These are phyloP conservation scores for Enteromius thamalakanensis DNA, from an alignment of 2,797 vertebrate species.

Conservation along the genomic window DNA sequence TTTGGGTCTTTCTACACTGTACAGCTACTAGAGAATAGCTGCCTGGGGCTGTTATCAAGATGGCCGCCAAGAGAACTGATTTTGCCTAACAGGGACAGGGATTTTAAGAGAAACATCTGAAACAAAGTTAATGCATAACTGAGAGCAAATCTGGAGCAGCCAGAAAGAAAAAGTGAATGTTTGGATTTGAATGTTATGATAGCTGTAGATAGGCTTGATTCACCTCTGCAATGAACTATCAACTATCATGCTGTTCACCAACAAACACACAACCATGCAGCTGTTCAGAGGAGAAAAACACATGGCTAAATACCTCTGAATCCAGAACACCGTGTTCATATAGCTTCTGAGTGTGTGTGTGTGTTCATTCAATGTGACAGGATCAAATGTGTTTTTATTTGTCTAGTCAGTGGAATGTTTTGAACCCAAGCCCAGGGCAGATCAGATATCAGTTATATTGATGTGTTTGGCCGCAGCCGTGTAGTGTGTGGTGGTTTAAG, in stretches of 20 bases:
- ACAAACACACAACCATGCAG: slow-evolving; percentile 38
- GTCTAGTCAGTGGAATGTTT: slow-evolving; percentile 42
- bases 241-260: slow-evolving; percentile 37
- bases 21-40: slow-evolving; percentile 4
- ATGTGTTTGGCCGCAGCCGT: slow-evolving; percentile 59
- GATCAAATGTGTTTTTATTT: slow-evolving; percentile 67
- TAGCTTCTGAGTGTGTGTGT: slow-evolving; percentile 25
- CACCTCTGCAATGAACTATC: slow-evolving; percentile 1
- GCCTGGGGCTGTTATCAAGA: slow-evolving; percentile 5
- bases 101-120: slow-evolving; percentile 11
- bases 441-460: slow-evolving; percentile 58
- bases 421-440: slow-evolving; percentile 42
- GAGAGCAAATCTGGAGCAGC: background rate
- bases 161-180: slow-evolving; percentile 2
- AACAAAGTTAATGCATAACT: background rate
- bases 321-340: background rate
- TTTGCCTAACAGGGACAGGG: background rate
- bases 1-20: background rate
- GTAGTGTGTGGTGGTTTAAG: slow-evolving; percentile 39
- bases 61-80: background rate
- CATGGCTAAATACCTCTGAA: background rate
- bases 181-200: slow-evolving; percentile 40
- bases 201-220: slow-evolving; percentile 33
- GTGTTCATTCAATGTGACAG: slow-evolving; percentile 33
- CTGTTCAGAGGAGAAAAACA: background rate